Evolutionary conservation across 2,113 vertebrate genomes (phyloP), one percentile per base, ranked within the genome.

Genomic region (Bathybates hornii): DNA sequence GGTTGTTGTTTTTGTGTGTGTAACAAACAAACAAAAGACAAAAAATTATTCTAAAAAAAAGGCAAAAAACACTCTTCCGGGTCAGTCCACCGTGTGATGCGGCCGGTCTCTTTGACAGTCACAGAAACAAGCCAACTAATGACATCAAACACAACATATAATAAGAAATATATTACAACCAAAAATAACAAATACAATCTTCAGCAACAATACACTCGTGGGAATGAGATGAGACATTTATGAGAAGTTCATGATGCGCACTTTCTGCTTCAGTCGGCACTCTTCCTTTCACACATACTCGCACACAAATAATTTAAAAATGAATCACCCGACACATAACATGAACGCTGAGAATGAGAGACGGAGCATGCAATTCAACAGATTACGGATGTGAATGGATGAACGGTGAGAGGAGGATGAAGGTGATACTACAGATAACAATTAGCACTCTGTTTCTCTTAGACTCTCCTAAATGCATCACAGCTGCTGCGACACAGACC

Each of bases 311-410:
- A 83, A 87, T 82, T 84, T 82, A 89, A 89, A 73, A 83, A 84
- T 90, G 90, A 93, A 86, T 94, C 90, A 94, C 82, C 57, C 79
- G 79, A 88, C 61, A 89, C 71, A 88, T 45, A 85, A 88, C 80
- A 84, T 83, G 86, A 81, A 89, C 17, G 3, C 48, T 43, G 54
- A 82, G 24, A 83, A 88, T 48, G 80, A 91, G 86, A 92, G 90
- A 89, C 82, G 84, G 94, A 93, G 90, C 95, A 95, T 95, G 94
- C 93, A 95, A 94, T 76, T 94, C 92, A 94, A 90, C 82, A 88
- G 90, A 89, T 89, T 57, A 43, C 19, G 59, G 71, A 86, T 52
- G 34, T 48, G 71, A 87, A 79, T 92, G 89, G 86, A 43, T 94
- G 87, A 90, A 17, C 36, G 85, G 56, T 89, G 91, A 89, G 84